Percentiles rank a stretch among this genome's conserved stretches.
These are phyloP conservation scores for Nesoenas mayeri DNA, from an alignment of 2,113 vertebrate genomes.

Conservation along the genomic window DNA sequence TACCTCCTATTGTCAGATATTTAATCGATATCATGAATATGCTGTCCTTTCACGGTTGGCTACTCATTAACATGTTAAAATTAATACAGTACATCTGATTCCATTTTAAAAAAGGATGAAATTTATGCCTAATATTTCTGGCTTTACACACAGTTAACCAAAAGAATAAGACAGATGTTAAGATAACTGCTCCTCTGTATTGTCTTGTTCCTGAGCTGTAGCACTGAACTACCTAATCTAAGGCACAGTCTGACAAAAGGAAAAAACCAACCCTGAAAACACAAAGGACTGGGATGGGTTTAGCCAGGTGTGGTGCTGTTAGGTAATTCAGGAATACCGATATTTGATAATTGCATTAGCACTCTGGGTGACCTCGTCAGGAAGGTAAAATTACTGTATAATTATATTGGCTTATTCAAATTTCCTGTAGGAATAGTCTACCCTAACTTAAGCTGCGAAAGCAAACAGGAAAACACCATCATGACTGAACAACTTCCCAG, in stretches of 20 bases:
- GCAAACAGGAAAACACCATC: neutral
- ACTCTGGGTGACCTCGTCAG: slow-evolving; percentile 28
- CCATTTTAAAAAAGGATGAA: slow-evolving; percentile 16
- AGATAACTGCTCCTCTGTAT: neutral
- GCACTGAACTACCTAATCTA: neutral
- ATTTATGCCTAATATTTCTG: slow-evolving; percentile 4
- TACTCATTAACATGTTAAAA: slow-evolving; percentile 20
- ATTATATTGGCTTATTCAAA: slow-evolving; percentile 35
- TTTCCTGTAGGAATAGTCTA: slow-evolving; percentile 33
- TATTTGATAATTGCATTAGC: slow-evolving; percentile 31
- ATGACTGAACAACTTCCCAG: neutral
- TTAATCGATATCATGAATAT: slow-evolving; percentile 1
- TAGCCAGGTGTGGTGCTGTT: neutral
- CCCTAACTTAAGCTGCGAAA: neutral
- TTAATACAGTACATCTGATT: slow-evolving; percentile 21
- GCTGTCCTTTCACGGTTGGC: slow-evolving; percentile 1
- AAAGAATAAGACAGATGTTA: neutral
- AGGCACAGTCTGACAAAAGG: neutral
- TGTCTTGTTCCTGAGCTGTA: slow-evolving; percentile 16
- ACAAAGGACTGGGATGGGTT: neutral
- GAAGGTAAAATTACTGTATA: slow-evolving; percentile 37
- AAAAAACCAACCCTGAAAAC: neutral
- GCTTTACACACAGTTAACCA: neutral
- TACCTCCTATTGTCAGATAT: neutral
- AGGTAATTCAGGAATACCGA: neutral